Evolutionary conservation across 1,140 invertebrate species (phyloP).

Genomic region (Subanguina moxae): DNA sequence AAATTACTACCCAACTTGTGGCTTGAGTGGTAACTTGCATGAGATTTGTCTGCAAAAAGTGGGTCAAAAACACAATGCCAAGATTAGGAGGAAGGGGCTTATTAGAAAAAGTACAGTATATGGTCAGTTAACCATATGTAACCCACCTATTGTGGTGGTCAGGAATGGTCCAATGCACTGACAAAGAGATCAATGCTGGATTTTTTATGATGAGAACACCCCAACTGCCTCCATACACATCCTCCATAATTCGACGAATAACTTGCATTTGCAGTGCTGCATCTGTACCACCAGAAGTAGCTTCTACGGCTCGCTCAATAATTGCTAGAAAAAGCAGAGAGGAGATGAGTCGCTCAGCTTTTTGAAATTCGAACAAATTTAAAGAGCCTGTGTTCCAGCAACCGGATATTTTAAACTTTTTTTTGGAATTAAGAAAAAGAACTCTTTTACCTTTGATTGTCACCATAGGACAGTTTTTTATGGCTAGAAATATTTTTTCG

Average conservation of each 20-base stretch:
- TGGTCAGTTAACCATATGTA: too few relatives aligned
- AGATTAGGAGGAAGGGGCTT: too few relatives aligned
- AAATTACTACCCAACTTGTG: too few relatives aligned
- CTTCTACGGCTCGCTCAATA: constrained; percentile 25
- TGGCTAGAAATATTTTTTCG: constrained; percentile 9
- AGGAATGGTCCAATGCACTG: constrained; percentile 57
- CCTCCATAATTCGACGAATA: constrained; percentile 55
- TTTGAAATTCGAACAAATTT: too few relatives aligned
- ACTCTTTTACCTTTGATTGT: constrained; percentile 13
- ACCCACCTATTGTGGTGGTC: constrained; percentile 33
- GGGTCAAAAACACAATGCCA: too few relatives aligned
- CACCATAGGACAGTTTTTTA: constrained; percentile 35
- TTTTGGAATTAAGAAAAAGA: too few relatives aligned
- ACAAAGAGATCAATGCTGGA: constrained; percentile 42
- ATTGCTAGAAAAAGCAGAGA: constrained; percentile 22
- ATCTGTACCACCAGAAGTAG: not conserved
- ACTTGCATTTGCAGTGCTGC: constrained; percentile 30
- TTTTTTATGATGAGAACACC: constrained; percentile 53
- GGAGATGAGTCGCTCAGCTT: too few relatives aligned
- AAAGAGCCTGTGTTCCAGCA: too few relatives aligned
- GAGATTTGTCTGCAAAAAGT: too few relatives aligned
- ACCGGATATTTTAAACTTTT: too few relatives aligned
- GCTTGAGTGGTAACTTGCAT: too few relatives aligned
- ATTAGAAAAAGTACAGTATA: too few relatives aligned
- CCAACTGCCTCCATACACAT: constrained; percentile 57